These are phyloP conservation scores for Adelosebastes latens DNA, from an alignment of 2,797 vertebrate genomes.

Conservation along the genomic window DNA sequence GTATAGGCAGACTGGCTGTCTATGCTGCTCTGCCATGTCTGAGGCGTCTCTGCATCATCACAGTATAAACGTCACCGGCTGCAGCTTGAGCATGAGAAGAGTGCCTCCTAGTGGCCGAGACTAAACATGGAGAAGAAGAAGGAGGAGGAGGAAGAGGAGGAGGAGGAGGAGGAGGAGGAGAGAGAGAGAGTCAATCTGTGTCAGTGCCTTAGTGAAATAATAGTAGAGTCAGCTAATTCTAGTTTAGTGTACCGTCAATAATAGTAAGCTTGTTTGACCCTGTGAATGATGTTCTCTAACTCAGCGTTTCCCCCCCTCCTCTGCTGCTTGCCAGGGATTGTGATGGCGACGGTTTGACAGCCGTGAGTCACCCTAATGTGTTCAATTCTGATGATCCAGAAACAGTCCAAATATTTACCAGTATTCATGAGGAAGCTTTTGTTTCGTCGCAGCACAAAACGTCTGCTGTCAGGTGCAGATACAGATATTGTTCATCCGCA, in stretches of 20 bases:
- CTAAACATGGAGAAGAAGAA: conserved; percentile 6
- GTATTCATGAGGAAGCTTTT: conserved; percentile 68
- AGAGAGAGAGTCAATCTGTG: conserved; percentile 63
- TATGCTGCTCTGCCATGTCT: conserved; percentile 62
- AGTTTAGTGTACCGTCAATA: conserved; percentile 69
- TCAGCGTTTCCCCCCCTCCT: conserved; percentile 56
- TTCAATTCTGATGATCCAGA: conserved; percentile 68
- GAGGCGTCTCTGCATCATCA: conserved; percentile 53
- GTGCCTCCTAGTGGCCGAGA: conserved; percentile 82
- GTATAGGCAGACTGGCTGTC: conserved; percentile 46
- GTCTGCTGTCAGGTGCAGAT: conserved; percentile 61
- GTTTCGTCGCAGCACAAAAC: conserved; percentile 45
- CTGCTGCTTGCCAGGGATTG: conserved; percentile 33
- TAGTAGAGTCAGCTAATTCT: conserved; percentile 73
- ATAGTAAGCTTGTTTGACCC: conserved; percentile 69
- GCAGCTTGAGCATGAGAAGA: conserved; percentile 80
- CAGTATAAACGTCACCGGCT: conserved; percentile 17
- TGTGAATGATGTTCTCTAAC: conserved; percentile 61
- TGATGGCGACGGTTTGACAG: conserved; percentile 50
- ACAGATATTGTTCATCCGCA: conserved; percentile 54
- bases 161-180: not conserved
- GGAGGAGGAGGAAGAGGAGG: conserved; percentile 5
- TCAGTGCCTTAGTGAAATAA: conserved; percentile 65
- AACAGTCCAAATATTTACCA: conserved; percentile 73
- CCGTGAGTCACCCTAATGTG: conserved; percentile 64